phyloP scores from a whole-genome alignment of 2,797 vertebrate species.

The Cuniculus paca region DNA sequence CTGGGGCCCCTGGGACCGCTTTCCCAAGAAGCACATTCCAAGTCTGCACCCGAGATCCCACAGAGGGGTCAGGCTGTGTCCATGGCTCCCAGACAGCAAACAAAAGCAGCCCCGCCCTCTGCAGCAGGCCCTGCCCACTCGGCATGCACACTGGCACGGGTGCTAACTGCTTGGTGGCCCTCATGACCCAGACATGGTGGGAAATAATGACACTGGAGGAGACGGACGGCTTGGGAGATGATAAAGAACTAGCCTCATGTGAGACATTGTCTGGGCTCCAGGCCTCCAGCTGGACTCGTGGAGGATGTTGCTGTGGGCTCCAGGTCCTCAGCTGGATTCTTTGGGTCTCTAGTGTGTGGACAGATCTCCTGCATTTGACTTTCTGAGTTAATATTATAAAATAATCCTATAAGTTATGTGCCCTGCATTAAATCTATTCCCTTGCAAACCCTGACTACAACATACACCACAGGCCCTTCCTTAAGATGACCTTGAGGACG shows the following conservation, averaged over 20 bases:
- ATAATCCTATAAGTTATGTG: not conserved
- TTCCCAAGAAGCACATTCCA: not conserved
- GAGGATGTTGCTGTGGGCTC: not conserved
- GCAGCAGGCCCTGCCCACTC: not conserved
- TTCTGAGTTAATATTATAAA: not conserved
- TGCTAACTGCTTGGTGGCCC: not conserved
- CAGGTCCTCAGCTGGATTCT: not conserved
- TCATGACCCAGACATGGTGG: not conserved
- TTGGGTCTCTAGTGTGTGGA: not conserved
- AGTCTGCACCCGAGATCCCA: not conserved
- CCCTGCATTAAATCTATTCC: not conserved
- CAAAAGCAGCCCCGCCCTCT: not conserved
- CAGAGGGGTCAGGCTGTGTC: not conserved
- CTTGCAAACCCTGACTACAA: not conserved
- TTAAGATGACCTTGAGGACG: not conserved
- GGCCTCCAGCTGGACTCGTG: not conserved
- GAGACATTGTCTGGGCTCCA: not conserved
- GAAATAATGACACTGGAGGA: not conserved
- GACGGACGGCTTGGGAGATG: too few species aligned
- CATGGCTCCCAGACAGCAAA: constrained; percentile 25
- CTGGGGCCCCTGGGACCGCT: not conserved
- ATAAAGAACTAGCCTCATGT: not conserved
- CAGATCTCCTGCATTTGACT: not conserved
- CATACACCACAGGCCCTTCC: not conserved
- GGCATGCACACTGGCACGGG: accelerated